Evolutionary conservation across 2,888 invertebrate species (phyloP).

Genomic region (Ennomos erosarius): DNA sequence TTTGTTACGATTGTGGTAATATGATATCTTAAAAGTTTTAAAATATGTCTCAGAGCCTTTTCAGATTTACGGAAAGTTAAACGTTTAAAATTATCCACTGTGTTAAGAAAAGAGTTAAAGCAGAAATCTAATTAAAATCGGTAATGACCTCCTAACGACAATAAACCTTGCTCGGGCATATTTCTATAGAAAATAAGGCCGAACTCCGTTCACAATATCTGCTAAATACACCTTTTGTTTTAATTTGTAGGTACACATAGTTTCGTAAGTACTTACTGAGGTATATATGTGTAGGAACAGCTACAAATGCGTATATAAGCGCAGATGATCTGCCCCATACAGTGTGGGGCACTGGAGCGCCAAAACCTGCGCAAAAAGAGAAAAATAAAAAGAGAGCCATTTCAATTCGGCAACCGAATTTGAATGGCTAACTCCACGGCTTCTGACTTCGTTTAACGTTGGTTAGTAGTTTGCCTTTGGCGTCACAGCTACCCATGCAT

Average conservation of each 20-base stretch:
- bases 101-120: no score
- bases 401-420: no score
- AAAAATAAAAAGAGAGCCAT: neutral
- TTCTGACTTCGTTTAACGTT: no score
- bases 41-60: no score
- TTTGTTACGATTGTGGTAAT: no score
- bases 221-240: slow-evolving; percentile 13
- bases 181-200: slow-evolving; percentile 20
- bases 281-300: slow-evolving; percentile 88
- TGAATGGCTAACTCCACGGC: no score
- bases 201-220: slow-evolving; percentile 20
- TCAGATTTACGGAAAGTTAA: no score
- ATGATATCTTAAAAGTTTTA: no score
- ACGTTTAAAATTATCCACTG: no score
- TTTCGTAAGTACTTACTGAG: slow-evolving; percentile 67
- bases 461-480: no score
- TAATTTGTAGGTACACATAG: neutral
- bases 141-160: slow-evolving; percentile 8
- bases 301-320: slow-evolving; percentile 87
- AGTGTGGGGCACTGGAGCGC: slow-evolving; percentile 89
- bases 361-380: slow-evolving; percentile 83
- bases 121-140: neutral
- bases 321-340: slow-evolving; percentile 86
- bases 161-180: neutral
- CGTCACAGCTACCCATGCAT: no score